Percentiles rank a stretch among this genome's conserved stretches.
Evolutionary conservation across 2,797 vertebrate genomes (phyloP).

Genomic region (Florisuga fusca): DNA sequence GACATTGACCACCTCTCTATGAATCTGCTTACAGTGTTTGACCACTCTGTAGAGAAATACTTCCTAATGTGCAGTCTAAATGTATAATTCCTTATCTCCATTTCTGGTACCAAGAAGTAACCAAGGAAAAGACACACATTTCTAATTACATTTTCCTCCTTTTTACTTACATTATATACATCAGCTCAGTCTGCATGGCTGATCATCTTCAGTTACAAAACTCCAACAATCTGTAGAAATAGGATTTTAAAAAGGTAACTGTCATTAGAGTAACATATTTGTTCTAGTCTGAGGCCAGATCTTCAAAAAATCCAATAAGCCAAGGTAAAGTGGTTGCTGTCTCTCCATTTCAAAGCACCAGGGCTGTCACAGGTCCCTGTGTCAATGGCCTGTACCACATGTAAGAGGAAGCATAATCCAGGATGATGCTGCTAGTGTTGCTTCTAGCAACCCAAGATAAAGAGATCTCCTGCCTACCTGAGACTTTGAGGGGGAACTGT

Average conservation of each 20-base stretch:
- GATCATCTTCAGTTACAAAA: background rate
- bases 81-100: background rate
- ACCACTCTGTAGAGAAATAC: background rate
- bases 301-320: background rate
- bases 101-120: background rate
- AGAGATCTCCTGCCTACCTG: background rate
- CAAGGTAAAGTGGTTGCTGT: background rate
- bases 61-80: background rate
- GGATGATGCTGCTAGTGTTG: background rate
- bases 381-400: background rate
- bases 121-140: background rate
- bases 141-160: background rate
- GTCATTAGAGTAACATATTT: background rate
- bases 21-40: background rate
- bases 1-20: fast-evolving
- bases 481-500: no score
- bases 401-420: background rate
- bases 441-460: background rate
- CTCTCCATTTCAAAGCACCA: background rate
- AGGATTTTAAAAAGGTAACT: no score
- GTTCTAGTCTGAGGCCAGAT: background rate
- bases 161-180: background rate
- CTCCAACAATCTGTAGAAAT: background rate
- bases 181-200: background rate
- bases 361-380: background rate